Base-by-base conservation (phyloP, 2,888 invertebrate species). In the Cryptus viduatorius region DNA sequence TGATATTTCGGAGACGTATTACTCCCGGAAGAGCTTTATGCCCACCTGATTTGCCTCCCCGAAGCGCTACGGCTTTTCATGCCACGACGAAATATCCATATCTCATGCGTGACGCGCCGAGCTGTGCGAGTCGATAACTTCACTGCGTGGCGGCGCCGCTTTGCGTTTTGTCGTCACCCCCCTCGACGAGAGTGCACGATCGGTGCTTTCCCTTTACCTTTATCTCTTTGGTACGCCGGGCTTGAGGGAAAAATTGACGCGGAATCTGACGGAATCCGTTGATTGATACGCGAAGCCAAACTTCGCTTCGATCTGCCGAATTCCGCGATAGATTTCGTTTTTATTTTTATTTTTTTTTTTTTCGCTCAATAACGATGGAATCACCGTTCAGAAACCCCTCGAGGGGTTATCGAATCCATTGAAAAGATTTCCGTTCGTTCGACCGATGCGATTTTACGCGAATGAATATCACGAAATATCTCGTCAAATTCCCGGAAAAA, bases 71-170 rank as follows among this genome's bases (percentile, higher is more conserved):
- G 37, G 56, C 56, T 19, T 24, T 19, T 19, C 56, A 10, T 10
- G 56, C 24, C 19, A 0, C 56, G 24, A 56, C 56, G 24, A 10
- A 37, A 56, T 56, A 56, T 37, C 61, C 31, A 29, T 31, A 31
- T 61, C n/a, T 4, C 14, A 29, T n/a, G 61, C 61, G 61, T 37
- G 24, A 37, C 61, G 31, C 61, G 61, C 29, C 29, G 61, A 14
- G 5, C 31, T 37, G 61, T 29, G 31, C n/a, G 61, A 61, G 61
- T 61, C 61, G 61, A 61, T 61, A 61, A 61, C 61, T 61, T 29
- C 14, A 31, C 61, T 61, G 61, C 61, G 61, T 61, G 61, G 8
- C 37, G 37, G 5, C 59, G 10, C 31, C 61, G 29, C 29, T 31
- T 31, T 31, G 53, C 56, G 56, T 37, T 37, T 37, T 37, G 16